Base-by-base conservation (phyloP, 30 jellyfish, hydroid and myxozoan genomes). In the Morbakka virulenta region DNA sequence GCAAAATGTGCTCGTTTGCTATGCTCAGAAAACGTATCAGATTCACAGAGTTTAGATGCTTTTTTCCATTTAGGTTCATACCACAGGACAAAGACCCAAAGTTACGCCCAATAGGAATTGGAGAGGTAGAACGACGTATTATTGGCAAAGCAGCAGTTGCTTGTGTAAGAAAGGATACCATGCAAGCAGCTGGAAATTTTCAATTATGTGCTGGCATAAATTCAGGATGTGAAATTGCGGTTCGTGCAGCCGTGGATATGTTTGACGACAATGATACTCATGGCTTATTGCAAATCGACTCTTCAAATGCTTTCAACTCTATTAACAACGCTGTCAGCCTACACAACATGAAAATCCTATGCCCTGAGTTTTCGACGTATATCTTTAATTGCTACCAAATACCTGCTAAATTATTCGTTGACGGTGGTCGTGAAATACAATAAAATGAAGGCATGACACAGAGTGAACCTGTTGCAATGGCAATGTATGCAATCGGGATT, bases 401-500 rank as follows among this genome's bases (percentile, higher is more conserved):
- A n/a, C n/a, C n/a, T n/a, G n/a, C n/a, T n/a, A 76, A 72, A 76
- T 75, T n/a, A n/a, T n/a, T n/a, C n/a, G n/a, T n/a, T n/a, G n/a
- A n/a, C n/a, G n/a, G n/a, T n/a, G n/a, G n/a, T 27, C 14, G 76
- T 35, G 83, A 72, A 50, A 72, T 72, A 21, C 25, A 50, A 72
- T 72, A 75, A 3, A 72, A 29, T 23, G 81, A 69, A 35, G 86
- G 86, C 17, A 53, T 80, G 47, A 76, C 87, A 28, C 87, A 76
- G 41, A 68, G 87, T 31, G 83, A 76, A 4, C 83, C 87, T 57
- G 87, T 76, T 28, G 80, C 87, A 6, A 76, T 76, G 82, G 83
- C 74, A 2, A 76, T 52, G 70, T 76, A 76, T 76, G 87, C 87
- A 21, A n/a, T n/a, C n/a, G n/a, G n/a, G n/a, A n/a, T n/a, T n/a